Evolutionary conservation across 1,140 invertebrate species (phyloP), one percentile per base, ranked within the genome.

Genomic region (Zaprionus capensis): DNA sequence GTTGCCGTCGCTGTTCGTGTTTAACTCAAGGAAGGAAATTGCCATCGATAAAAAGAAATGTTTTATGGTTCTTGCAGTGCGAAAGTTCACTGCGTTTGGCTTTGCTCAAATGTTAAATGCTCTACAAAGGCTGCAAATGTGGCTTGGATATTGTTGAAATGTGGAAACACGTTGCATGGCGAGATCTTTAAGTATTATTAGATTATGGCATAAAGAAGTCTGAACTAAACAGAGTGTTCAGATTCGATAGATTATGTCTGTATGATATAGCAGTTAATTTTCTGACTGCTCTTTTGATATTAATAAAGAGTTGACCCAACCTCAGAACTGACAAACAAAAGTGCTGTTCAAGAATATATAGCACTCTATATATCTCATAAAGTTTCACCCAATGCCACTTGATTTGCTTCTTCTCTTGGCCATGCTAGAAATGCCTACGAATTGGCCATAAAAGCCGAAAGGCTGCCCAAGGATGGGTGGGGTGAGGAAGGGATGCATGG

Each of bases 21-120:
- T 56, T 59, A 58, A 53, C 56, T 24, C 20, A 14, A 14, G 58
- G 34, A 55, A 67, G 82, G 75, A 78, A 81, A 85, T 78, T 62
- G 79, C 75, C 78, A 64, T 63, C 75, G 67, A 85, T 72, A 70
- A 71, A 62, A 49, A 53, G 56, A 71, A 73, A 67, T 61, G 66
- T 71, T 76, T 76, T 76, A 77, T 67, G 62, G 46, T 20, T 41
- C 55, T 17, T 51, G 46, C 46, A 49, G 20, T 49, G 46, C 46
- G 2, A 22, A 49, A 49, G 46, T 51, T 22, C 20, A 51, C 20
- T 51, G 12, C 9, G 20, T 7, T 22, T 24, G 9, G 20, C 17
- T 22, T 49, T 20, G 11, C 46, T 41, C 17, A 12, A 49, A 20
- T 51, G 20, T 24, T 20, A 20, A 49, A 49, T 49, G 46, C 46